Percentiles rank a stretch among this genome's conserved stretches.
Evolutionary conservation across 1,140 invertebrate genomes (phyloP).

Genomic region (Reticulitermes speratus): DNA sequence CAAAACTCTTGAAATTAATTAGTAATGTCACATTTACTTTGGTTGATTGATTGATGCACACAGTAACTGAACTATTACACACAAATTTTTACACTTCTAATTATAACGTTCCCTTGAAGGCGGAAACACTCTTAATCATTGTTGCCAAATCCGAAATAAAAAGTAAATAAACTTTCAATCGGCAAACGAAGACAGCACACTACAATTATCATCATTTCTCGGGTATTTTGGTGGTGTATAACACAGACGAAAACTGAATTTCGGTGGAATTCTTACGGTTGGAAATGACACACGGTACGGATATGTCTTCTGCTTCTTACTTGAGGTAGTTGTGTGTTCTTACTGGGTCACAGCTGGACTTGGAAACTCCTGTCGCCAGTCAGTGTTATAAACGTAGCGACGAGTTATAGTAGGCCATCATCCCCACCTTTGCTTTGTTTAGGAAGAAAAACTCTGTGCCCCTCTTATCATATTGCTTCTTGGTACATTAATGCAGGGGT

Average conservation of each 20-base stretch:
- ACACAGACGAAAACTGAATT: neutral
- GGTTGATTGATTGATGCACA: neutral
- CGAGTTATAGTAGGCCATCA: neutral
- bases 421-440: conserved; percentile 2
- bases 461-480: neutral
- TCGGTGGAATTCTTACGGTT: neutral
- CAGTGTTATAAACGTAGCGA: neutral
- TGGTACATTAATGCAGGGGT: neutral
- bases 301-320: neutral
- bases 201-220: neutral
- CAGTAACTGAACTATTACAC: neutral
- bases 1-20: neutral
- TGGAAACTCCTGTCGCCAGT: neutral
- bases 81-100: neutral
- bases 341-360: conserved; percentile 2
- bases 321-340: neutral
- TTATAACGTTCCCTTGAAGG: neutral
- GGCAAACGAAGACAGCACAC: neutral
- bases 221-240: neutral
- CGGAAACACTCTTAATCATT: neutral
- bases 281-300: neutral
- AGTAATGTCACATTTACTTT: neutral
- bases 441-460: neutral
- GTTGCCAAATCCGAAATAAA: neutral
- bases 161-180: neutral